Evolutionary conservation across 1,140 invertebrate genomes (phyloP).

Genomic region (Cotesia glomerata): DNA sequence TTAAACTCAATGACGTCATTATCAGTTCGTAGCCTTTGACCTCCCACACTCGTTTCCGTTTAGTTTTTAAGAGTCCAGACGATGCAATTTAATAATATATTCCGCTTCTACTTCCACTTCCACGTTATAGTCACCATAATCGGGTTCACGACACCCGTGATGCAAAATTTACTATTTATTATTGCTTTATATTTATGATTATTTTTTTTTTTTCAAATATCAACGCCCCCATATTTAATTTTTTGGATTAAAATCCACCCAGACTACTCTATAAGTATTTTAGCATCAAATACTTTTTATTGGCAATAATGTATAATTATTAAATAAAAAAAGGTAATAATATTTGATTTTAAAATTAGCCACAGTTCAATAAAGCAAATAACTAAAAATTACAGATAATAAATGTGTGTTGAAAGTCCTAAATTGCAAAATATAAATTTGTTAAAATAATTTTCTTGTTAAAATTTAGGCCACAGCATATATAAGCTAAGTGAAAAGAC

Average conservation of each 20-base stretch:
- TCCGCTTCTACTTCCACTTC: not conserved
- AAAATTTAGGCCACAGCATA: not conserved
- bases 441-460: not conserved
- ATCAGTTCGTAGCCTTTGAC: slow-evolving; percentile 40
- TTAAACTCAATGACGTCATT: slow-evolving; percentile 36
- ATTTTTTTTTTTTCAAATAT: too few species aligned
- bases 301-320: too few species aligned
- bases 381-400: too few species aligned
- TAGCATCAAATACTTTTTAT: too few species aligned
- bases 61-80: slow-evolving; percentile 1
- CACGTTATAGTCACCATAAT: not conserved
- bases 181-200: too few species aligned
- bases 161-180: too few species aligned
- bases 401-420: not conserved
- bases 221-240: too few species aligned
- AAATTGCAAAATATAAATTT: not conserved
- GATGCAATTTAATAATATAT: slow-evolving; percentile 3
- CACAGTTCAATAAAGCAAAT: not conserved
- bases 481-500: too few species aligned
- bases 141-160: too few species aligned
- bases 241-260: too few species aligned
- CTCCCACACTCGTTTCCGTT: slow-evolving; percentile 37
- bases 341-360: not conserved
- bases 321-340: too few species aligned
- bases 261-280: too few species aligned